A percentile compares a stretch with the other conserved stretches of the same genome.
Evolutionary conservation across 2,888 invertebrate genomes (phyloP).

Genomic region (Tetropium fuscum): DNA sequence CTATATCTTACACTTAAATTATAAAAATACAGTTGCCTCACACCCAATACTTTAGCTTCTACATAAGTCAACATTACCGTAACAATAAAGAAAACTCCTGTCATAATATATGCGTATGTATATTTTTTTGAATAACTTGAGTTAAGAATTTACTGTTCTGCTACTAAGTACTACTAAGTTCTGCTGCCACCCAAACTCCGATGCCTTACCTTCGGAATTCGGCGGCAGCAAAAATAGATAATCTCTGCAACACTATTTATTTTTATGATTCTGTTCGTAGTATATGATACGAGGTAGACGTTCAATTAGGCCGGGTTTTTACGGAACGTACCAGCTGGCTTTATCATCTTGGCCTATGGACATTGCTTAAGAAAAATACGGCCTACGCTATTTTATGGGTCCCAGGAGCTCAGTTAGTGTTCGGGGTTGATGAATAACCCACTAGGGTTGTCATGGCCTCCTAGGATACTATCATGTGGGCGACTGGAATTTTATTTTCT

Average conservation of each 20-base stretch:
- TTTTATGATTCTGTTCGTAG: conserved; percentile 7
- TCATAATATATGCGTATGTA: too few relatives aligned
- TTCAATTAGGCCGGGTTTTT: conserved; percentile 4
- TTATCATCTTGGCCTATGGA: background rate
- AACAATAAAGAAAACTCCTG: too few relatives aligned
- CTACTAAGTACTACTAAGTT: too few relatives aligned
- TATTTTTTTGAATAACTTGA: too few relatives aligned
- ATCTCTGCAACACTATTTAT: conserved; percentile 9
- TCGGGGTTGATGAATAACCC: conserved; percentile 16
- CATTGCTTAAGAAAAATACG: conserved; percentile 20
- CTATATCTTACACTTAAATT: too few relatives aligned
- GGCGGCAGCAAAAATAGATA: conserved; percentile 1
- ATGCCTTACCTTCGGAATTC: too few relatives aligned
- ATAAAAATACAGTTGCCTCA: too few relatives aligned
- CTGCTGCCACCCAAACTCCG: too few relatives aligned
- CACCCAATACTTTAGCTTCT: too few relatives aligned
- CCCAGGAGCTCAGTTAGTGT: conserved; percentile 12
- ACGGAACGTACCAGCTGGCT: background rate
- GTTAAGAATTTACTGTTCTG: too few relatives aligned
- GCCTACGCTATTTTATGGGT: conserved; percentile 7
- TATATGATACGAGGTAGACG: background rate
- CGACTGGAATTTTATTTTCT: background rate
- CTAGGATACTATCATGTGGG: conserved; percentile 6
- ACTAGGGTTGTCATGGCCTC: conserved; percentile 17
- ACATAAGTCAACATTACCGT: too few relatives aligned